Evolutionary conservation across 2,797 vertebrate species (phyloP).

Genomic region (Cossypha dichroa): DNA sequence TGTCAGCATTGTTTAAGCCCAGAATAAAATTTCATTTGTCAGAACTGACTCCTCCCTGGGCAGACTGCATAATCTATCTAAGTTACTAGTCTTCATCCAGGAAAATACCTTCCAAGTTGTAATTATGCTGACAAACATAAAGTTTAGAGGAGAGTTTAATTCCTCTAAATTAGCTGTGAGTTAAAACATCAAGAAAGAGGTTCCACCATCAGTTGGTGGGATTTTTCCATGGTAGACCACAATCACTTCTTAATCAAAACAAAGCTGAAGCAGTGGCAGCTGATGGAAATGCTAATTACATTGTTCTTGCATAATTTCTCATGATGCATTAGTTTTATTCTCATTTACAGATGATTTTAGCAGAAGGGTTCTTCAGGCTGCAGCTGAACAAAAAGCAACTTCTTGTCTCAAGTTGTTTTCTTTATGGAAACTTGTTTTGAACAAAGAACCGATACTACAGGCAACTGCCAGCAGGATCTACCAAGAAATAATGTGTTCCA

Average conservation of each 20-base stretch:
- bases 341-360: background rate
- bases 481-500: background rate
- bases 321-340: background rate
- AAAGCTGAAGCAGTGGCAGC: background rate
- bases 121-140: background rate
- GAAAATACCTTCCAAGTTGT: background rate
- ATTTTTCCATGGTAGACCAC: background rate
- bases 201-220: background rate
- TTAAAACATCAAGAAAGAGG: background rate
- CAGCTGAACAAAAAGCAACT: slow-evolving; percentile 2
- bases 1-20: background rate
- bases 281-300: background rate
- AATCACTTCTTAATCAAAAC: background rate
- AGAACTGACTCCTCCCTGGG: background rate
- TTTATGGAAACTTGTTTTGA: slow-evolving; percentile 20
- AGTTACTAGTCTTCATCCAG: background rate
- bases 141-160: background rate
- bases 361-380: slow-evolving; percentile 8
- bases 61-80: background rate
- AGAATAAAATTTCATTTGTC: background rate
- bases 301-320: background rate
- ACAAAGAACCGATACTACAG: background rate
- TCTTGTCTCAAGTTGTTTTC: background rate
- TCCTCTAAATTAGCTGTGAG: background rate
- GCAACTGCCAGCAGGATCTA: background rate